A percentile compares a stretch with the other conserved stretches of the same genome.
Conservation (phyloP, 2,113 vertebrate species). For the Ailuropoda melanoleuca region DNA sequence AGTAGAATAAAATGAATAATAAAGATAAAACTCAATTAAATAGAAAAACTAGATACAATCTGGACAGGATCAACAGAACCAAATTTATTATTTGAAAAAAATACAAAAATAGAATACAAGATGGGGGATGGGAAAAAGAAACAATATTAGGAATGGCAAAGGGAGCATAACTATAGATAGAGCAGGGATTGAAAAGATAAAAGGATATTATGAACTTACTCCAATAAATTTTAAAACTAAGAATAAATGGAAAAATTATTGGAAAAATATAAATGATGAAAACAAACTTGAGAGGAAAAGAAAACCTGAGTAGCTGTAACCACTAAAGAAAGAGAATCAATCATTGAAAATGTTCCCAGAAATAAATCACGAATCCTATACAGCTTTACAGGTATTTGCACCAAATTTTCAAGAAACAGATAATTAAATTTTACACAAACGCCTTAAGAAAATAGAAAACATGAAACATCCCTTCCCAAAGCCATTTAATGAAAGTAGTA, state of each 20-base stretch:
- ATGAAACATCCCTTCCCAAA: background rate
- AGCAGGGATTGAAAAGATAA: background rate
- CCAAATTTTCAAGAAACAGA: background rate
- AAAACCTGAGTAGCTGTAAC: background rate
- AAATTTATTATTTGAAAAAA: background rate
- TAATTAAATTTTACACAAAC: background rate
- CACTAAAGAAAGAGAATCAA: background rate
- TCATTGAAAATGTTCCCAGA: background rate
- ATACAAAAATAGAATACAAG: background rate
- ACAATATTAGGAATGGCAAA: background rate
- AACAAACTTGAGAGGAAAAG: conserved; percentile 10
- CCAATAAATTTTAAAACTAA: background rate
- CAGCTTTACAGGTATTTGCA: background rate
- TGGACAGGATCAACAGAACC: background rate
- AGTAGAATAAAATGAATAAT: conserved; percentile 4
- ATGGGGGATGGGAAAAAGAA: background rate
- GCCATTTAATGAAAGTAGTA: background rate
- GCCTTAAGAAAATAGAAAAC: background rate
- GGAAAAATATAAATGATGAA: conserved; percentile 38
- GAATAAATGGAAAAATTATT: conserved; percentile 5
- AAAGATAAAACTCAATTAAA: conserved; percentile 21
- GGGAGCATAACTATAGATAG: fast-evolving
- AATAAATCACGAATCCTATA: background rate
- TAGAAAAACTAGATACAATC: background rate
- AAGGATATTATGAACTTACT: background rate